Base-by-base conservation (phyloP, 2,888 invertebrate species). In the Odontocolon sp. region DNA sequence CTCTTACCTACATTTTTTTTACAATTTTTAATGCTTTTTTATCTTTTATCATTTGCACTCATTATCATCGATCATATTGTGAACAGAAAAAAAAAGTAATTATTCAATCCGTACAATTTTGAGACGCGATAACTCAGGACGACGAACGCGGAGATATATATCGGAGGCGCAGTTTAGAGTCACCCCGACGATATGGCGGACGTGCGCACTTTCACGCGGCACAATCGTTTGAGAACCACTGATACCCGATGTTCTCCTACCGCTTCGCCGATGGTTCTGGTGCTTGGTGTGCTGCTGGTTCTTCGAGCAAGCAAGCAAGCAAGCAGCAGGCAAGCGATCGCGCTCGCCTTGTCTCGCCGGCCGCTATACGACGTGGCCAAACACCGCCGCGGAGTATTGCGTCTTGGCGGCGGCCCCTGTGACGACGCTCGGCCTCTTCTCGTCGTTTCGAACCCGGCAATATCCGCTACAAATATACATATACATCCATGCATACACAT, bases 141-240 rank as follows among this genome's bases (percentile, higher is more conserved):
- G 36, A 61, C n/a, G n/a, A n/a, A 31, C 8, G 18, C 11, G 9
- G 33, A 8, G 47, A 14, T 50, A 11, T n/a, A 6, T 14, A n/a
- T 1, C 11, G 21, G 5, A 23, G 61, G 11, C 38, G 69, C 50
- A 52, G 40, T 64, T 42, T 61, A 26, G 57, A 54, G 14, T 40
- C 45, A 33, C 28, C 38, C 59, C 47, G 21, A 6, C 66, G 57
- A 42, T 42, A 77, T 73, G 77, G 72, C 67, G 59, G 69, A 42
- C 63, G 81, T 80, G 81, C 82, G 82, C 87, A 87, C 87, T 87
- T 87, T 88, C 85, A 87, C 84, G 86, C 86, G 82, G 80, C 81
- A 78, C 74, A 81, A 66, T 69, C 67, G 81, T 81, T 87, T 87
- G 88, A 87, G 85, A 85, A 85, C 85, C 87, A 33, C 87, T 87